These are phyloP conservation scores for Etheostoma spectabile DNA, from an alignment of 2,113 vertebrate genomes.

Conservation along the genomic window DNA sequence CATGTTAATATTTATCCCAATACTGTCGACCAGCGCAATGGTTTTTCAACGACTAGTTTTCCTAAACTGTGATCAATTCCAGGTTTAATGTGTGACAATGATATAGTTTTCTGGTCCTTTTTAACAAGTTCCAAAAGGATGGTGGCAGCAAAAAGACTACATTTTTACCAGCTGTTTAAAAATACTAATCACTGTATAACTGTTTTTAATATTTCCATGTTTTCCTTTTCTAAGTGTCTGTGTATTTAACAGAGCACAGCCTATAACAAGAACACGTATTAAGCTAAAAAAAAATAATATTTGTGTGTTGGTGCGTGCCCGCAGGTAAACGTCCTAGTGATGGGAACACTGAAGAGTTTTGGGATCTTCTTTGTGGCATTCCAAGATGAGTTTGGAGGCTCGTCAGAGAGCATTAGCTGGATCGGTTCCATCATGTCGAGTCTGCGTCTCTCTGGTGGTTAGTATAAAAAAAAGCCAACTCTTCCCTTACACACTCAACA, in stretches of 20 bases:
- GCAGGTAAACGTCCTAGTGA: slow-evolving; percentile 93
- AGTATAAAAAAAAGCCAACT: background rate
- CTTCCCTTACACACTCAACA: background rate
- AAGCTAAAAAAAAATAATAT: background rate
- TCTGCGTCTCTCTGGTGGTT: slow-evolving; percentile 91
- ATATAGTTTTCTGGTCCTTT: background rate
- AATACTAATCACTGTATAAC: background rate
- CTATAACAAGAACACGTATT: background rate
- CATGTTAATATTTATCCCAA: background rate
- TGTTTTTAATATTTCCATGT: background rate
- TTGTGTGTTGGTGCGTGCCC: background rate
- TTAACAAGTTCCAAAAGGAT: background rate
- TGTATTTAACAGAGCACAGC: background rate
- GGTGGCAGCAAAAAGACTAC: background rate
- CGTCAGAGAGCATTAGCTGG: slow-evolving; percentile 91
- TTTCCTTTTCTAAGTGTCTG: background rate
- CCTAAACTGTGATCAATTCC: background rate
- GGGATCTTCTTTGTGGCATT: slow-evolving; percentile 96
- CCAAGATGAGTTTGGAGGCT: slow-evolving; percentile 91
- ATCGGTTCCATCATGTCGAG: slow-evolving; percentile 96
- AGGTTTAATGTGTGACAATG: background rate
- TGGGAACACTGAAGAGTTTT: slow-evolving; percentile 92
- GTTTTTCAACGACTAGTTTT: background rate
- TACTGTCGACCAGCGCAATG: background rate
- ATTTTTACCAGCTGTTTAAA: background rate